These are phyloP conservation scores for Setipinna tenuifilis DNA, from an alignment of 2,797 vertebrate species.

Conservation along the genomic window DNA sequence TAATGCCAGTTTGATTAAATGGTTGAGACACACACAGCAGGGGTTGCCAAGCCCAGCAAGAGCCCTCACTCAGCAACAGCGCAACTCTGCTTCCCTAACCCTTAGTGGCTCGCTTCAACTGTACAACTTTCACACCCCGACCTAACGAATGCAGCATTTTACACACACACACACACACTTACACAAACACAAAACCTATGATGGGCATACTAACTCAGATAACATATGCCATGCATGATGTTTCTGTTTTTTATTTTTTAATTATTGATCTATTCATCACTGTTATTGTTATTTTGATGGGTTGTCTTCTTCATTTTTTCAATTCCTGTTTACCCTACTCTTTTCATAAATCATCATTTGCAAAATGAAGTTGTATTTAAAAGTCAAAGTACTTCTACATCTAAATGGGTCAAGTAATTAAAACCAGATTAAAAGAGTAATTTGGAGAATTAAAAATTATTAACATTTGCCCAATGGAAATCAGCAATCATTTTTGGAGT, in stretches of 20 bases:
- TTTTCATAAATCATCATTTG: slow-evolving; percentile 31
- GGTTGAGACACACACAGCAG: slow-evolving; percentile 69
- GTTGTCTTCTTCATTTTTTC: background rate
- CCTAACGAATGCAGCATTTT: background rate
- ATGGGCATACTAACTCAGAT: background rate
- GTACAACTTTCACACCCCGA: background rate
- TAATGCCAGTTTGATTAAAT: slow-evolving; percentile 79
- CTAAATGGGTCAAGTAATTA: slow-evolving; percentile 78
- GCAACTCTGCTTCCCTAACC: slow-evolving; percentile 54
- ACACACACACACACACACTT: background rate
- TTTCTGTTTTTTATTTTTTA: background rate
- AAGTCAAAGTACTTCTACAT: slow-evolving; percentile 69
- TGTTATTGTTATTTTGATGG: background rate
- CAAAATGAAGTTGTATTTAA: slow-evolving; percentile 57
- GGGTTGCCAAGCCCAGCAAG: slow-evolving; percentile 59
- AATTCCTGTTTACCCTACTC: background rate
- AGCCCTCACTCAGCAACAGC: slow-evolving; percentile 49
- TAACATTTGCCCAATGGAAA: slow-evolving; percentile 42
- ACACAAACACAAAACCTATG: background rate
- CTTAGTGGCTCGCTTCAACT: slow-evolving; percentile 37
- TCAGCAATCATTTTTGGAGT: slow-evolving; percentile 65
- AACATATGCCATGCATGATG: background rate
- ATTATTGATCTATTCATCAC: slow-evolving; percentile 3
- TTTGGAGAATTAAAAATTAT: slow-evolving; percentile 74
- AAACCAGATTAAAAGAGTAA: slow-evolving; percentile 75